Percentiles rank a stretch among this genome's conserved stretches.
Evolutionary conservation across 2,888 invertebrate genomes (phyloP).

Genomic region (Spilarctia lutea): DNA sequence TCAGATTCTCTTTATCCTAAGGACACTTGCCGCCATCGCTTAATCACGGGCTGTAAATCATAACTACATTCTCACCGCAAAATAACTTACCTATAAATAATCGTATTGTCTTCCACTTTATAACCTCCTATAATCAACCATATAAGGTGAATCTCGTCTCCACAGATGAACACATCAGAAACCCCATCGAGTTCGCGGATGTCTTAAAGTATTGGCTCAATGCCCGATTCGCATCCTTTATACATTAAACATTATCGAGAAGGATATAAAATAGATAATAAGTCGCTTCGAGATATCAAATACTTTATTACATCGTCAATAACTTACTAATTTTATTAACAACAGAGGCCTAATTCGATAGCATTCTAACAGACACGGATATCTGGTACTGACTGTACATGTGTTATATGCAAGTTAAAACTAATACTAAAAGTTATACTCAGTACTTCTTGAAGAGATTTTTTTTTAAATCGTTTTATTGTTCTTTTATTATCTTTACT

Average conservation of each 20-base stretch:
- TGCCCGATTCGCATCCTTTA: slow-evolving; percentile 44
- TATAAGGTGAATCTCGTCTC: slow-evolving; percentile 16
- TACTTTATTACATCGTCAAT: slow-evolving; percentile 17
- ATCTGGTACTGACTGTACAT: background rate
- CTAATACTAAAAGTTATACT: background rate
- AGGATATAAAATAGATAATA: slow-evolving; percentile 53
- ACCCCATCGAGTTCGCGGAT: slow-evolving; percentile 45
- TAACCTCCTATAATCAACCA: slow-evolving; percentile 7
- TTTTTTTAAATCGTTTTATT: background rate
- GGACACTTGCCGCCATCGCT: background rate
- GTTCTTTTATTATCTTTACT: background rate
- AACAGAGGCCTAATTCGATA: slow-evolving; percentile 2
- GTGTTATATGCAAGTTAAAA: background rate
- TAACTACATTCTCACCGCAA: background rate
- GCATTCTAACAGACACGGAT: background rate
- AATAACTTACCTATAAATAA: slow-evolving; percentile 1
- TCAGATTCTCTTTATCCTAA: background rate
- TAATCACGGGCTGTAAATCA: slow-evolving; percentile 13
- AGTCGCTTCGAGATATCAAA: slow-evolving; percentile 24
- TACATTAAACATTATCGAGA: slow-evolving; percentile 49
- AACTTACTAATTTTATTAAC: slow-evolving; percentile 15
- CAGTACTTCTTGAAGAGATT: background rate
- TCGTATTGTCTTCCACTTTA: slow-evolving; percentile 1
- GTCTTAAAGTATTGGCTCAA: slow-evolving; percentile 41
- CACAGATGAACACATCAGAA: slow-evolving; percentile 37